Percentiles rank a stretch among this genome's conserved stretches.
Conservation (phyloP, 2,797 vertebrate species). For the Semotilus atromaculatus region DNA sequence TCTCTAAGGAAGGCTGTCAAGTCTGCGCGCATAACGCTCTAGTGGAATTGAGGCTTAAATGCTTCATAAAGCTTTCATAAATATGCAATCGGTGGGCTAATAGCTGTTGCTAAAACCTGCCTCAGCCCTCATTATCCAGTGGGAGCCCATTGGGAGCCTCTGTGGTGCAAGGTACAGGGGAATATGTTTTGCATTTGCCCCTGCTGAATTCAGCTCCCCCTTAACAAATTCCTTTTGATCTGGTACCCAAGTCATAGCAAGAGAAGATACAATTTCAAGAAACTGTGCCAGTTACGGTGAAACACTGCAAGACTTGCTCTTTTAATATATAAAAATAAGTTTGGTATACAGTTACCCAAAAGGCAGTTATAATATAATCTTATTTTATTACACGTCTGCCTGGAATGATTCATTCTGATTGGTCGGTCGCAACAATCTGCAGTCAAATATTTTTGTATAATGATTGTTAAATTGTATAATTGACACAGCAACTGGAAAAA, state of each 20-base stretch:
- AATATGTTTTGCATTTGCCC: constrained; percentile 69
- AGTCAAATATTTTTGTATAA: background rate
- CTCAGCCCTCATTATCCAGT: constrained; percentile 72
- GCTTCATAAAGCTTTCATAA: constrained; percentile 79
- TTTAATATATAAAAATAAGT: constrained; percentile 36
- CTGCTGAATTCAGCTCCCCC: constrained; percentile 62
- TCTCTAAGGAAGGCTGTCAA: constrained; percentile 78
- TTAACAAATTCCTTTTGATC: constrained; percentile 60
- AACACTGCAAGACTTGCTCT: constrained; percentile 35
- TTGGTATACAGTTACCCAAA: background rate
- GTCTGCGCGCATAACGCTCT: constrained; percentile 71
- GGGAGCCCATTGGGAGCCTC: constrained; percentile 70
- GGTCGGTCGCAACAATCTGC: background rate
- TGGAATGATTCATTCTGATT: background rate
- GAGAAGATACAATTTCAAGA: constrained; percentile 48
- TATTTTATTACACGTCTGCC: background rate
- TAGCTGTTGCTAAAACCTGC: constrained; percentile 71
- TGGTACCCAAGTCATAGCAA: constrained; percentile 52
- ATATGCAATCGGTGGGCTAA: constrained; percentile 76
- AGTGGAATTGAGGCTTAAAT: constrained; percentile 77
- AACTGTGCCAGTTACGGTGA: constrained; percentile 42
- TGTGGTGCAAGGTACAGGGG: constrained; percentile 67
- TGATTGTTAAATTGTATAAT: background rate
- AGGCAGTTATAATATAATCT: background rate
- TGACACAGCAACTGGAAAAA: background rate